Base-by-base conservation (phyloP, 1,140 invertebrate species). In the Tetraneura akinire region DNA sequence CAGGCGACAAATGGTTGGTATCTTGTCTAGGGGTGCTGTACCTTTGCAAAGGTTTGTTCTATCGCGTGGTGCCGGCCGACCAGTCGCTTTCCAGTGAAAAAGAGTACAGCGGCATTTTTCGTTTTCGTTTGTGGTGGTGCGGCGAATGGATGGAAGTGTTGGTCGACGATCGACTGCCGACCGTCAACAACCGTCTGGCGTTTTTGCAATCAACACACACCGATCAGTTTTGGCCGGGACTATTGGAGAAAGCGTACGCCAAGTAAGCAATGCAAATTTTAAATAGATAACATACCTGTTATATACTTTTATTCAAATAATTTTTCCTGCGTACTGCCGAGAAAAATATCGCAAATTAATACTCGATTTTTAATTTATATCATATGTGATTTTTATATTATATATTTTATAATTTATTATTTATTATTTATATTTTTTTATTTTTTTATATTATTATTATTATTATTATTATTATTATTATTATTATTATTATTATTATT, bases 241-340 rank as follows among this genome's bases (percentile, higher is more conserved):
- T 99, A 26, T 87, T 99, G 64, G 97, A 99, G 87, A 99, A 99
- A 87, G 97, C 97, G 26, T 99, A 98, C 85, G 97, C 97, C 71
- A 99, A 99, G 94, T 96, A 86, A 91, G 91, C 88, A 29, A 47
- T 37, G n/a, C n/a, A n/a, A n/a, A n/a, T n/a, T n/a, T n/a, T n/a
- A n/a, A n/a, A n/a, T n/a, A n/a, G n/a, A n/a, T n/a, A n/a, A n/a
- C n/a, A n/a, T n/a, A n/a, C n/a, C n/a, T n/a, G n/a, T n/a, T n/a
- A n/a, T n/a, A n/a, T n/a, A n/a, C n/a, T n/a, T n/a, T n/a, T n/a
- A n/a, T n/a, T n/a, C n/a, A n/a, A n/a, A n/a, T n/a, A n/a, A n/a
- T n/a, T n/a, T n/a, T n/a, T n/a, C n/a, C n/a, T n/a, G n/a, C n/a
- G n/a, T n/a, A n/a, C n/a, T n/a, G n/a, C n/a, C n/a, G n/a, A n/a